phyloP scores from a whole-genome alignment of 2,797 vertebrate genomes.

The Telmatherina bonti region DNA sequence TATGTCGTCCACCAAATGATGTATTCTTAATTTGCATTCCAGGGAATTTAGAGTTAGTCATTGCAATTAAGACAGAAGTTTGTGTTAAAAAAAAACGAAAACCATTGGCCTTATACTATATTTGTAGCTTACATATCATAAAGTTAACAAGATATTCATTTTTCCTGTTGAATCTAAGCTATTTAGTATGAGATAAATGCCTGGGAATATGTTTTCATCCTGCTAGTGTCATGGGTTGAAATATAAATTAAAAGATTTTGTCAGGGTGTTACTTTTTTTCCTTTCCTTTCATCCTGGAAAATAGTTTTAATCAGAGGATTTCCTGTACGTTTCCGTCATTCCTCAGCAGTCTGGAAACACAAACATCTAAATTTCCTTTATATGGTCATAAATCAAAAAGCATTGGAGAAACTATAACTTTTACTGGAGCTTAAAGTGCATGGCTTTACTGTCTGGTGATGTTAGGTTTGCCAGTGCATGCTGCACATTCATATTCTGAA shows the following conservation, averaged over 20 bases:
- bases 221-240: neutral
- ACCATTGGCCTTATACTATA: neutral
- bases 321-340: slow-evolving; percentile 62
- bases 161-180: neutral
- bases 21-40: slow-evolving; percentile 26
- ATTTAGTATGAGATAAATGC: neutral
- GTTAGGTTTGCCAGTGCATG: neutral
- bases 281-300: neutral
- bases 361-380: slow-evolving; percentile 20
- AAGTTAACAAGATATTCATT: neutral
- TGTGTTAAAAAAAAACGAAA: neutral
- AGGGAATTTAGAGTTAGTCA: slow-evolving; percentile 57
- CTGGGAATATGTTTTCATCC: neutral
- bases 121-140: neutral
- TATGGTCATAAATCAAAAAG: neutral
- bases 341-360: slow-evolving; percentile 31
- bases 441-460: neutral
- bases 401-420: slow-evolving; percentile 3
- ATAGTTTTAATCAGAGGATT: slow-evolving; percentile 39
- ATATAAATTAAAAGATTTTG: neutral
- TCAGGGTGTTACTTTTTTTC: neutral
- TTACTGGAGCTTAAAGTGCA: neutral
- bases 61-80: neutral
- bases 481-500: slow-evolving; percentile 2
- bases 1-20: slow-evolving; percentile 28